phyloP scores from a whole-genome alignment of 2,888 invertebrate species.

The Heliconius aoede region DNA sequence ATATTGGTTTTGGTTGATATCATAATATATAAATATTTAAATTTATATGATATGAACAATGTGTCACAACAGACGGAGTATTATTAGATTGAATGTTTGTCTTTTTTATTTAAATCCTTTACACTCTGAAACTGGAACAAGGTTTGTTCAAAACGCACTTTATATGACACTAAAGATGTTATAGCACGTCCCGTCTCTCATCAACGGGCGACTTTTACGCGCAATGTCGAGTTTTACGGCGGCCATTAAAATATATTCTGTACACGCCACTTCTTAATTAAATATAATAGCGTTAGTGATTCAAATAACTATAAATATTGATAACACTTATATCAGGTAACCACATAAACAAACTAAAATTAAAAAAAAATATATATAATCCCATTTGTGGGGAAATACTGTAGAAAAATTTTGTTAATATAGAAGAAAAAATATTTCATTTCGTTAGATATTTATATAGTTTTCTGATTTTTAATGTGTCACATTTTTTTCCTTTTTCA shows the following conservation, averaged over 20 bases:
- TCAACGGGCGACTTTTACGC: slow-evolving; percentile 57
- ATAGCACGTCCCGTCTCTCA: slow-evolving; percentile 60
- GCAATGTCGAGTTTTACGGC: slow-evolving; percentile 65
- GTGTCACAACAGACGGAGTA: slow-evolving; percentile 9
- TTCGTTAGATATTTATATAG: not conserved
- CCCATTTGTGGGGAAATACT: not conserved
- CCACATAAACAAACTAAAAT: not conserved
- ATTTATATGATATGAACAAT: slow-evolving; percentile 10
- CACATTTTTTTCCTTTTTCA: not conserved
- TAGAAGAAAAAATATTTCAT: not conserved
- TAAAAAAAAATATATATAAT: not conserved
- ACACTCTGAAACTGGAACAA: slow-evolving; percentile 60
- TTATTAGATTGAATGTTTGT: not conserved
- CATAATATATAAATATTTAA: not conserved
- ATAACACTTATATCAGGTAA: slow-evolving; percentile 1
- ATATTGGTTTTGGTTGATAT: too few species aligned
- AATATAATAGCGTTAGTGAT: slow-evolving; percentile 37
- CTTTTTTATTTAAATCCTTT: slow-evolving; percentile 31
- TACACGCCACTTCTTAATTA: slow-evolving; percentile 39
- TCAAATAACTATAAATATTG: slow-evolving; percentile 22
- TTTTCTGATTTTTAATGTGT: not conserved
- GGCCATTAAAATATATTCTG: slow-evolving; percentile 43
- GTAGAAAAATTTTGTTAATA: not conserved
- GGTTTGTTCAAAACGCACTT: slow-evolving; percentile 62
- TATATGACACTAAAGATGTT: slow-evolving; percentile 63